Conservation (phyloP, 2,113 vertebrate genomes). For the Patagioenas fasciata region DNA sequence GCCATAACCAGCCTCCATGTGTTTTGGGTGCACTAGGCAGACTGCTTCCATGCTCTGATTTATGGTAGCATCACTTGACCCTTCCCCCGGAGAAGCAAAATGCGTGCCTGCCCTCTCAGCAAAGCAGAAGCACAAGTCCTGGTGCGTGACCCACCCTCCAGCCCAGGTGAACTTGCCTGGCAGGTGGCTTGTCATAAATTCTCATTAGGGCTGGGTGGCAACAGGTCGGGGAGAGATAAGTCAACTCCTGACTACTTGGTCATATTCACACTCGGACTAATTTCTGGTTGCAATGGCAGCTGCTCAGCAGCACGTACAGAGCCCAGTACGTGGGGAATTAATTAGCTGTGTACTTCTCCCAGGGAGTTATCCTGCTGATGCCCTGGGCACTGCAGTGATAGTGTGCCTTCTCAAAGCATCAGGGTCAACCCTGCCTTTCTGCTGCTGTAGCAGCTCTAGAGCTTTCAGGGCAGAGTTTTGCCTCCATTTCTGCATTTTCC, state of each 20-base stretch:
- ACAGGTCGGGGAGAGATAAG: neutral
- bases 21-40: neutral
- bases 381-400: neutral
- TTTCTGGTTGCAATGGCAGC: neutral
- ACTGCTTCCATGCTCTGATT: accelerated
- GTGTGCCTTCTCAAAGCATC: neutral
- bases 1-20: accelerated
- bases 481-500: neutral
- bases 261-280: neutral
- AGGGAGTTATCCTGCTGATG: neutral
- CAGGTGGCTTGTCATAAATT: neutral
- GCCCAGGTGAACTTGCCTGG: neutral
- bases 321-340: conserved; percentile 5
- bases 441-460: neutral
- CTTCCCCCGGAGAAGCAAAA: neutral
- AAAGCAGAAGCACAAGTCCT: neutral
- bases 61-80: neutral
- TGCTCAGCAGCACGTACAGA: neutral
- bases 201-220: neutral
- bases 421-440: conserved; percentile 35
- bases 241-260: neutral
- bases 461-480: neutral
- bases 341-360: conserved; percentile 12
- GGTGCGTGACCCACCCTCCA: neutral
- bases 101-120: neutral